These are phyloP conservation scores for Bufo bufo DNA, from an alignment of 2,113 vertebrate genomes.

Conservation along the genomic window DNA sequence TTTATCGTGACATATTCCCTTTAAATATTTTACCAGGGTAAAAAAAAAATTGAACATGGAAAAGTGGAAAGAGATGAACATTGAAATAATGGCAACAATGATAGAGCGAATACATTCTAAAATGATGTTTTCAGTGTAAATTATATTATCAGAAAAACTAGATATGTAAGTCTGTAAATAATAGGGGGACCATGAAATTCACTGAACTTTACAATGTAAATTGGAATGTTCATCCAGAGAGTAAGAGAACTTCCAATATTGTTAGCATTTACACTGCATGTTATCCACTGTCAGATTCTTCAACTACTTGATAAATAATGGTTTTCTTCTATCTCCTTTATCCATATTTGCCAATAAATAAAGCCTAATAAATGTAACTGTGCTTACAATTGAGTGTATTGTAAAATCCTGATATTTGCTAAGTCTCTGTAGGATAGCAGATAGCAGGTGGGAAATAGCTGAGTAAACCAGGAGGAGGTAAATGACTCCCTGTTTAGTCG, in stretches of 20 bases:
- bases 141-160: no score
- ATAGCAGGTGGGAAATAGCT: slow-evolving; percentile 77
- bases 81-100: not conserved
- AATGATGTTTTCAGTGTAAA: not conserved
- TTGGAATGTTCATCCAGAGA: not conserved
- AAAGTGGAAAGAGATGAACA: no score
- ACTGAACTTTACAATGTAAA: not conserved
- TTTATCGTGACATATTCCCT: no score
- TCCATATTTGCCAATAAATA: slow-evolving; percentile 70
- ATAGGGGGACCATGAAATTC: not conserved
- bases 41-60: no score
- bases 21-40: no score
- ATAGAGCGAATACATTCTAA: not conserved
- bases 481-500: slow-evolving; percentile 72
- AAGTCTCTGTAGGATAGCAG: slow-evolving; percentile 70
- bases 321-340: slow-evolving; percentile 66
- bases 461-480: slow-evolving; percentile 70
- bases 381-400: slow-evolving; percentile 66
- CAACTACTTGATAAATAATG: slow-evolving; percentile 60
- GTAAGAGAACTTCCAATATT: not conserved
- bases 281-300: not conserved
- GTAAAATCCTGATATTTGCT: slow-evolving; percentile 65
- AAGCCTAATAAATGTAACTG: slow-evolving; percentile 55
- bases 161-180: not conserved
- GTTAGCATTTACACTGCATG: not conserved